Evolutionary conservation across 2,113 vertebrate species (phyloP).

Genomic region (Indicator indicator): DNA sequence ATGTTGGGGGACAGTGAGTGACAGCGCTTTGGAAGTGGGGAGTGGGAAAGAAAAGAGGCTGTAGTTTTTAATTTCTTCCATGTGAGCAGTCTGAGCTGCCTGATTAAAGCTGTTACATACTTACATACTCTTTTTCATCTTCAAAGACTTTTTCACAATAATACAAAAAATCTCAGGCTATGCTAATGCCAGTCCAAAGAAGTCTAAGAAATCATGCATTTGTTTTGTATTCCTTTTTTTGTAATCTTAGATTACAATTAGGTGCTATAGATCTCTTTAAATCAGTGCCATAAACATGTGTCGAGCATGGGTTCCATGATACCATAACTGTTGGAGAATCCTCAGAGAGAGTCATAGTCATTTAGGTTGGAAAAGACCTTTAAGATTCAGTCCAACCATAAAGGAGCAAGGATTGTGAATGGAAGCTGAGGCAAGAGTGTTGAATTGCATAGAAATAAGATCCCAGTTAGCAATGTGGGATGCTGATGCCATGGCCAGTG

Average conservation of each 20-base stretch:
- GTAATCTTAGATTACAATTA: background rate
- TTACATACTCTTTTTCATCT: background rate
- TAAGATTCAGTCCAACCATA: background rate
- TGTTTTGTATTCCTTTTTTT: background rate
- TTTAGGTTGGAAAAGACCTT: too few relatives aligned
- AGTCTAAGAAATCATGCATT: background rate
- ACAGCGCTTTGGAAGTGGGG: background rate
- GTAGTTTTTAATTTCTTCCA: background rate
- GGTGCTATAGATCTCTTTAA: background rate
- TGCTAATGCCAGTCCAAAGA: background rate
- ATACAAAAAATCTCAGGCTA: background rate
- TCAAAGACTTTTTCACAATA: background rate
- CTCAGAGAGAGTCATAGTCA: background rate
- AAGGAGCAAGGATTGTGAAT: background rate
- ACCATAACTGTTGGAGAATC: background rate
- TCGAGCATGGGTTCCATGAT: background rate
- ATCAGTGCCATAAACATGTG: fast-evolving
- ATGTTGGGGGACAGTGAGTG: background rate
- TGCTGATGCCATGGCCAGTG: background rate
- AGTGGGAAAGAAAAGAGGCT: background rate
- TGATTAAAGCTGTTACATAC: background rate
- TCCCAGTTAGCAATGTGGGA: background rate
- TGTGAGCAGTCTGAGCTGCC: background rate
- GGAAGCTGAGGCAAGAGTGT: background rate
- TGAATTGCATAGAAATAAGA: background rate